phyloP scores from a whole-genome alignment of 2,797 vertebrate genomes.

The Tadarida brasiliensis region DNA sequence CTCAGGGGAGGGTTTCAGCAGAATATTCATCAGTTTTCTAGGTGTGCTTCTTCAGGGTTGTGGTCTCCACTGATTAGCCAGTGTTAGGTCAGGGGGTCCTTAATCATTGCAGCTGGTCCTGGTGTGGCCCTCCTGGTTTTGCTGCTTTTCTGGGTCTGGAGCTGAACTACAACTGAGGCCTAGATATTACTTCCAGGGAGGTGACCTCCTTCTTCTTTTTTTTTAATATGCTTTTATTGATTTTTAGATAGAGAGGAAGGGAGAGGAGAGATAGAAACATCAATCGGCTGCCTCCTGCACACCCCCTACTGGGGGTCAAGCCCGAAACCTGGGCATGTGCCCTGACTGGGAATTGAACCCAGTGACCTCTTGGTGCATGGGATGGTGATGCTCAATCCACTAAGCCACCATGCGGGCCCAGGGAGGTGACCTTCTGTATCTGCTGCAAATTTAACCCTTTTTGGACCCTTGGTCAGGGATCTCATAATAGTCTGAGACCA shows the following conservation, averaged over 20 bases:
- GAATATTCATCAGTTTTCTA: not conserved
- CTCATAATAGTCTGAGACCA: not conserved
- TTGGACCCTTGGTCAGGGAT: not conserved
- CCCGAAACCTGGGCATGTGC: not conserved
- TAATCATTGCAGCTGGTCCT: not conserved
- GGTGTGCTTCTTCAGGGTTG: not conserved
- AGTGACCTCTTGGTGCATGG: no score
- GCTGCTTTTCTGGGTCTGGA: not conserved
- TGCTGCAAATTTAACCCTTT: not conserved
- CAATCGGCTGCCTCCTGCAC: not conserved
- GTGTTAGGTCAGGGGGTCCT: not conserved
- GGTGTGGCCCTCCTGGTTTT: not conserved
- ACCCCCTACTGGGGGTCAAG: not conserved
- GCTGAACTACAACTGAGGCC: not conserved
- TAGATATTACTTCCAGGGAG: not conserved
- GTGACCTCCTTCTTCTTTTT: not conserved
- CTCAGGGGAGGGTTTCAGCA: not conserved
- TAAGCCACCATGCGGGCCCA: no score
- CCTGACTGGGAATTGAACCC: not conserved
- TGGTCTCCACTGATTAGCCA: not conserved
- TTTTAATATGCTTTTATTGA: no score
- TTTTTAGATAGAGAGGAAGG: not conserved
- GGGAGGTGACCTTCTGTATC: not conserved
- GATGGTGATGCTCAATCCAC: no score
- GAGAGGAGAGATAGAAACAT: not conserved